phyloP scores from a whole-genome alignment of 2,797 vertebrate species.

The Chiropotes sagulatus region DNA sequence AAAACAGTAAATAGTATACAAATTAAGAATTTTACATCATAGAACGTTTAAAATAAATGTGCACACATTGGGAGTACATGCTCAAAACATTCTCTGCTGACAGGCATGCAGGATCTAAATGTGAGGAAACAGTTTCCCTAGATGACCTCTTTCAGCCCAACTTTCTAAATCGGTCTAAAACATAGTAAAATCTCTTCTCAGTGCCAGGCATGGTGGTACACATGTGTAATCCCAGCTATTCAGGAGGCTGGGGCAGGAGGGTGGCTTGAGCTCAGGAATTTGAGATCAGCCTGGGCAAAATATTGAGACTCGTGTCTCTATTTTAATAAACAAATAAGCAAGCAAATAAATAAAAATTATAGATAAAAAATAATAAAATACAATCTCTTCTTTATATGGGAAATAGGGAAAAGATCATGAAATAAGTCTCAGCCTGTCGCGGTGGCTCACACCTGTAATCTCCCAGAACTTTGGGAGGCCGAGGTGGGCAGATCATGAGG shows the following conservation, averaged over 20 bases:
- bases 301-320: no score
- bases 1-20: neutral
- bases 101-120: neutral
- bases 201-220: no score
- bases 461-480: no score
- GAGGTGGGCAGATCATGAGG: no score
- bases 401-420: neutral
- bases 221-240: no score
- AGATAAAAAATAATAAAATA: no score
- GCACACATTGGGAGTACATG: neutral
- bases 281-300: no score
- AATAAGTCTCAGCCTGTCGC: neutral
- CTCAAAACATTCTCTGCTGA: neutral
- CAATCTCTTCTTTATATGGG: neutral
- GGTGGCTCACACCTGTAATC: no score
- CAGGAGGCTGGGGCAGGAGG: no score
- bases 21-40: neutral
- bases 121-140: neutral
- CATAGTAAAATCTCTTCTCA: neutral
- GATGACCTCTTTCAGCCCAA: neutral
- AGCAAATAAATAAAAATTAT: no score
- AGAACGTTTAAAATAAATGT: neutral
- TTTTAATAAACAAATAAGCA: no score
- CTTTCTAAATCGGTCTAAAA: neutral
- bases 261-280: no score